phyloP scores from a whole-genome alignment of 2,113 vertebrate species.

The Anseranas semipalmata region DNA sequence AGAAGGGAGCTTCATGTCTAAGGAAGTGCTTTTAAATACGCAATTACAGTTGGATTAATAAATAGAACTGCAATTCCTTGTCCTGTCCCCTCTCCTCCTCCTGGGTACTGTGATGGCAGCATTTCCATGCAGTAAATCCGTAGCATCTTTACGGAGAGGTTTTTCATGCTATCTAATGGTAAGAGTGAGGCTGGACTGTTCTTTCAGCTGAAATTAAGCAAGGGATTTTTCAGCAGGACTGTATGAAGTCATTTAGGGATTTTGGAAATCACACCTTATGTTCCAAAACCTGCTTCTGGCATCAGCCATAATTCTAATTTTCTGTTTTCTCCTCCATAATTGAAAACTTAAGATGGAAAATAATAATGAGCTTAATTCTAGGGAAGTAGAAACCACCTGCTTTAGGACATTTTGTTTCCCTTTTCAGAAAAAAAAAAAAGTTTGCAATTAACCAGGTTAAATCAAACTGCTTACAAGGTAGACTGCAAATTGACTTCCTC shows the following conservation, averaged over 20 bases:
- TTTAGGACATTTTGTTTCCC: background rate
- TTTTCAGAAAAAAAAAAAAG: background rate
- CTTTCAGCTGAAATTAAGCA: background rate
- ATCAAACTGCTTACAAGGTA: background rate
- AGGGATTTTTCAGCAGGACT: background rate
- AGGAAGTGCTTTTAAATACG: background rate
- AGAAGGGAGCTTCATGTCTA: background rate
- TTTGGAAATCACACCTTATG: conserved; percentile 2
- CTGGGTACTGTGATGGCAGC: background rate
- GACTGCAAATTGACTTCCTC: background rate
- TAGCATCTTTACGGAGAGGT: background rate
- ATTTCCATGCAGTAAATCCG: background rate
- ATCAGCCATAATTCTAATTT: background rate
- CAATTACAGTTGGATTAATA: conserved; percentile 4
- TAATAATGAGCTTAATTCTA: background rate
- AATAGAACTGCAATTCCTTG: background rate
- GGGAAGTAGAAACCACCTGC: conserved; percentile 14
- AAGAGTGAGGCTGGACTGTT: background rate
- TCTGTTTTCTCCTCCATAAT: background rate
- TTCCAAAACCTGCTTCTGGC: conserved; percentile 21
- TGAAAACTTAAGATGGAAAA: background rate
- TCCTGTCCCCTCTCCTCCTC: background rate
- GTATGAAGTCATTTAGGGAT: background rate
- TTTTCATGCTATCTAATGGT: background rate
- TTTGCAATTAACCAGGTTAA: background rate